These are phyloP conservation scores for Phorcus lineatus DNA, from an alignment of 2,888 invertebrate genomes.

Conservation along the genomic window DNA sequence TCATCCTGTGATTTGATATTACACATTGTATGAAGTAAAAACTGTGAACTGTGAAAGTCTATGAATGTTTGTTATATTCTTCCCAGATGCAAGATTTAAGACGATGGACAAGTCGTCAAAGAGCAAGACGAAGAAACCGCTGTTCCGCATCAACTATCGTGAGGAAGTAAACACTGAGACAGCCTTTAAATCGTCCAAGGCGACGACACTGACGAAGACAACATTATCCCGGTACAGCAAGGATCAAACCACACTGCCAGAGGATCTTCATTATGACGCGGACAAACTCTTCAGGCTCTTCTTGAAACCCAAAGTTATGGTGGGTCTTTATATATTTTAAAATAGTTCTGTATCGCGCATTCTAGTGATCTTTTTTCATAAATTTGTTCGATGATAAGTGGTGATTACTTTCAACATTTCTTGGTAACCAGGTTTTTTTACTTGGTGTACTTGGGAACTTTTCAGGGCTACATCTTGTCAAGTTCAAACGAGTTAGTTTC, in stretches of 20 bases:
- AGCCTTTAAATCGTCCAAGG: constrained; percentile 60
- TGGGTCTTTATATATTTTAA: constrained; percentile 37
- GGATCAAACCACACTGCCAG: constrained; percentile 67
- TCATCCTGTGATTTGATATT: no score
- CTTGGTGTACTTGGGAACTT: no score
- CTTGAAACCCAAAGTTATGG: constrained; percentile 62
- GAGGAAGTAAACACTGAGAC: constrained; percentile 64
- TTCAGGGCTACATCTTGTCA: no score
- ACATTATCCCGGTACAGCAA: constrained; percentile 70
- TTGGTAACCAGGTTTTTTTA: no score
- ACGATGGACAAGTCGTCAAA: constrained; percentile 37
- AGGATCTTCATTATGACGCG: constrained; percentile 71
- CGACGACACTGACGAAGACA: constrained; percentile 64
- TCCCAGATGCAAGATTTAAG: constrained; percentile 29
- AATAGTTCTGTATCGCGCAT: background rate
- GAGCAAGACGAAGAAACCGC: constrained; percentile 56
- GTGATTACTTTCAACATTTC: no score
- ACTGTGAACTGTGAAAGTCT: background rate
- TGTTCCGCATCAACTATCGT: constrained; percentile 70
- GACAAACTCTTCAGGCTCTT: constrained; percentile 68
- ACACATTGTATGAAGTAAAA: no score
- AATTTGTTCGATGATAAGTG: no score
- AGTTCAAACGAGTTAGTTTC: no score
- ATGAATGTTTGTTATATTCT: background rate
- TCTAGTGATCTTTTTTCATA: no score